A percentile compares a stretch with the other conserved stretches of the same genome.
Conservation (phyloP, 2,888 invertebrate species). For the Cacoxenus indagator region DNA sequence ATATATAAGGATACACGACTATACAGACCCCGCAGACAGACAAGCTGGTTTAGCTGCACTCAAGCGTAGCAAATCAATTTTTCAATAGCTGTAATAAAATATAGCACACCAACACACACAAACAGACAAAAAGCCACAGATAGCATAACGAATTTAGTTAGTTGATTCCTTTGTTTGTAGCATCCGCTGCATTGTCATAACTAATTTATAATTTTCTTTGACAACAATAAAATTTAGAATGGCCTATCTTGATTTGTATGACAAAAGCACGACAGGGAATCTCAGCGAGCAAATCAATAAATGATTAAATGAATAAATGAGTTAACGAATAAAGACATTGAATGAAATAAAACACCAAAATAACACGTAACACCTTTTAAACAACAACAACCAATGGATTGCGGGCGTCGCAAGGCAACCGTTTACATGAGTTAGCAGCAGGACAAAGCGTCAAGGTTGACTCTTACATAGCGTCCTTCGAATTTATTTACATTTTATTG, state of each 20-base stretch:
- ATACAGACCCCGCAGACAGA: neutral
- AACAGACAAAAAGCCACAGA: neutral
- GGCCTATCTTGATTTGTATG: slow-evolving; percentile 54
- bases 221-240: slow-evolving; percentile 50
- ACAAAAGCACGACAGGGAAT: neutral
- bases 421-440: no score
- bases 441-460: slow-evolving; percentile 14
- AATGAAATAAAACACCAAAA: slow-evolving; percentile 25
- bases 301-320: neutral
- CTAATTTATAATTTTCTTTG: slow-evolving; percentile 52
- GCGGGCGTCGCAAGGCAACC: no score
- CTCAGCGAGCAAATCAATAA: neutral
- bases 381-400: no score
- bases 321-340: neutral
- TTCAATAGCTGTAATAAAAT: neutral
- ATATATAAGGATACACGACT: neutral
- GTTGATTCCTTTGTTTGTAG: neutral
- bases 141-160: slow-evolving; percentile 1
- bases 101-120: neutral
- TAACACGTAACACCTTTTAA: slow-evolving; percentile 53
- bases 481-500: slow-evolving; percentile 63
- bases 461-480: neutral
- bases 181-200: slow-evolving; percentile 15
- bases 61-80: slow-evolving; percentile 10
- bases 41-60: slow-evolving; percentile 1